Evolutionary conservation across 2,888 invertebrate genomes (phyloP), one percentile per base, ranked within the genome.

Genomic region (Eupithecia dodoneata): DNA sequence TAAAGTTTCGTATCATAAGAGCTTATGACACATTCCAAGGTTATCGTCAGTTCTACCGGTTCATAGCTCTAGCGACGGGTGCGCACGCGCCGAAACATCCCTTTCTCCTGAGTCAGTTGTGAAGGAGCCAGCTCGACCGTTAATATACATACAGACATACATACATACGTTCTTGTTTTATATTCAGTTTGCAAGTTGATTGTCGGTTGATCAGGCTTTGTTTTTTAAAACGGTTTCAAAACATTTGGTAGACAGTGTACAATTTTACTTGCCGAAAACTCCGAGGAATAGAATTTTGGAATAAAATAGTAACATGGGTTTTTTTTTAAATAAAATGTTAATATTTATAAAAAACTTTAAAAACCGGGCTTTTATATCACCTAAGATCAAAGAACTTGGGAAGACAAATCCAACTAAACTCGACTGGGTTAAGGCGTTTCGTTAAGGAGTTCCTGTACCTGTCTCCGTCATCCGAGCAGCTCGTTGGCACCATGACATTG

Each of bases 11-110:
- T n/a, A n/a, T n/a, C 7, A n/a, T 55, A 15, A 55, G 7, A 7
- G 52, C 52, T 18, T 59, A 55, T n/a, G 63, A 63, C 12, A 4
- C 63, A 30, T 63, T 9, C 30, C 59, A 59, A 59, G 66, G 66
- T 42, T 45, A 15, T 3, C 0, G 69, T 4, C 69, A 75, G 67
- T n/a, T 82, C 82, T 82, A 75, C 47, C 44, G 41, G 4, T 79
- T 73, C 65, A 72, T 75, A 76, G 75, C 4, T 65, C 79, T 76
- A 81, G 83, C 80, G 83, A 78, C 81, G 83, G 84, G 71, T 86
- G 90, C 88, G 89, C 90, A 88, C 91, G 91, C 89, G 90, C 85
- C 88, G 77, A 81, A 79, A 75, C 87, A 83, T 87, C 88, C 90
- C 89, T 89, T 88, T 88, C 88, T 87, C 82, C 81, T 82, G 78